Evolutionary conservation across 1,140 invertebrate species (phyloP), one percentile per base, ranked within the genome.

Genomic region (Dendrolimus kikuchii): DNA sequence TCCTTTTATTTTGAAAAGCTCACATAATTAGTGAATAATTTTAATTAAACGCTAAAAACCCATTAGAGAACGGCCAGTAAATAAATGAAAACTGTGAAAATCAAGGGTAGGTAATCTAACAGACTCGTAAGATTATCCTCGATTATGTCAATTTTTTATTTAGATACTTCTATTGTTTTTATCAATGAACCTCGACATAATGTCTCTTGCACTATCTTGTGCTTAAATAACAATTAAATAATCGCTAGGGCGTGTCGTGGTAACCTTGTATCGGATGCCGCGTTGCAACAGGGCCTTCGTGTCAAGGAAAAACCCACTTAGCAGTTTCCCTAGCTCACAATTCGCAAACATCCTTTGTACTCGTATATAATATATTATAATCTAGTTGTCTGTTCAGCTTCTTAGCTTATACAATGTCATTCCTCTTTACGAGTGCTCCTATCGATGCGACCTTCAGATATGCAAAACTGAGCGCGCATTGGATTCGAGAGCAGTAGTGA

Each of bases 181-280:
- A 51, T 58, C 46, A 40, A 10, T 45, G 61, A 59, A 42, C 60
- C 62, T 66, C 60, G 53, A 61, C 56, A 63, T 55, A 10, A 53
- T 46, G 47, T 36, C 60, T 68, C 3, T 74, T 71, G 66, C 56
- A 70, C 67, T 68, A 63, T 76, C 75, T 71, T 60, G 66, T 64
- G 68, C 76, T 80, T 82, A 75, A 82, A 79, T 83, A 78, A 85
- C 77, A 85, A 85, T 85, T 85, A 83, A 83, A 82, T 80, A 83
- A 83, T 75, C 68, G 80, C 70, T 72, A 82, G 79, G 82, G 82
- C 82, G 78, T 86, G 75, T 86, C 80, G 69, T 59, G 37, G 60
- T 60, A 74, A 82, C 80, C 82, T 86, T 83, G 82, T 81, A 65
- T 74, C 77, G 60, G 73, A 78, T 77, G 79, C 70, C 64, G 68